Percentiles rank a stretch among this genome's conserved stretches.
phyloP scores from a whole-genome alignment of 2,797 vertebrate genomes.

The Sorex maritimensis region DNA sequence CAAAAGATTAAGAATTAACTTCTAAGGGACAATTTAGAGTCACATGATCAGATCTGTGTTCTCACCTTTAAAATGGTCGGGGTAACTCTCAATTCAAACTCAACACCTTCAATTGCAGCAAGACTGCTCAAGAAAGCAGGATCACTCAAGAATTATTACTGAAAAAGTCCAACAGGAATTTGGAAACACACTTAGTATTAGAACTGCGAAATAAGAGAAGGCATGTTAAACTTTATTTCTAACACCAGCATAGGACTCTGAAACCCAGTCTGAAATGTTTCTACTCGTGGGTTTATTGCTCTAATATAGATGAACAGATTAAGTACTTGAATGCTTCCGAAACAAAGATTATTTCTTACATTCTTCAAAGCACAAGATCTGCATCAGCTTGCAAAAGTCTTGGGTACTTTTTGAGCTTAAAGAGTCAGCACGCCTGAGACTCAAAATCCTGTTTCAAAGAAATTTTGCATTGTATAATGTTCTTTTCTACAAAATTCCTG shows the following conservation, averaged over 20 bases:
- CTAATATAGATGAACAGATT: constrained; percentile 67
- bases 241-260: constrained; percentile 38
- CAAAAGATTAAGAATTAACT: background rate
- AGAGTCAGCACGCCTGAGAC: background rate
- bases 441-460: constrained; percentile 80
- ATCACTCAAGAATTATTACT: background rate
- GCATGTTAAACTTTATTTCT: constrained; percentile 53
- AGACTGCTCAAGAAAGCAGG: background rate
- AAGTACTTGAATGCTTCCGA: constrained; percentile 75
- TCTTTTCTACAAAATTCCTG: constrained; percentile 68
- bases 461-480: constrained; percentile 51
- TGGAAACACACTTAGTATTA: background rate
- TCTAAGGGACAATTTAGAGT: background rate
- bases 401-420: constrained; percentile 61
- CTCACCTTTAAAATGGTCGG: no score
- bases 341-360: constrained; percentile 72
- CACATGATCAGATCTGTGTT: background rate
- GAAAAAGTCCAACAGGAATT: background rate
- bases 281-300: constrained; percentile 44
- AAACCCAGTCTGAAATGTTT: constrained; percentile 37
- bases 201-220: constrained; percentile 21
- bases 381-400: constrained; percentile 74
- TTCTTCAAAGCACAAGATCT: constrained; percentile 72
- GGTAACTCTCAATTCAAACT: background rate
- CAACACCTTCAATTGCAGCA: background rate